A percentile compares a stretch with the other conserved stretches of the same genome.
These are phyloP conservation scores for Hyperoplus immaculatus DNA, from an alignment of 2,797 vertebrate genomes.

Conservation along the genomic window DNA sequence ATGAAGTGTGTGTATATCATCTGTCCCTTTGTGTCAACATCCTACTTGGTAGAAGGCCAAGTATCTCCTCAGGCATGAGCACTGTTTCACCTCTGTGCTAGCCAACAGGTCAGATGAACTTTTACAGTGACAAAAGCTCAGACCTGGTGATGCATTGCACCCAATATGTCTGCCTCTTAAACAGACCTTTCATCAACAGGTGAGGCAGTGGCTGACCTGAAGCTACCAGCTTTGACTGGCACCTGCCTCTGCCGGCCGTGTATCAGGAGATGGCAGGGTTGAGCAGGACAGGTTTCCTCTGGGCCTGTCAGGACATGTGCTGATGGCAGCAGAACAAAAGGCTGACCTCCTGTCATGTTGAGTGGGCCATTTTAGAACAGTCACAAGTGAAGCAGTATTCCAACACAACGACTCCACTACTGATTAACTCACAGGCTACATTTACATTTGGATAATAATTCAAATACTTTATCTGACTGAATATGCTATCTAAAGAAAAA, in stretches of 20 bases:
- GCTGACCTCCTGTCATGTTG: slow-evolving; percentile 50
- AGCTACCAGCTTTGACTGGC: slow-evolving; percentile 60
- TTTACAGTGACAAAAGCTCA: slow-evolving; percentile 33
- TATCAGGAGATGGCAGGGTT: slow-evolving; percentile 31
- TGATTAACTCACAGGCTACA: slow-evolving; percentile 17
- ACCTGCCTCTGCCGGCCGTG: slow-evolving; percentile 61
- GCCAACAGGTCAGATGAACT: slow-evolving; percentile 44
- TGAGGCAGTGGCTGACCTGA: slow-evolving; percentile 13
- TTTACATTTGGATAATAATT: slow-evolving; percentile 6
- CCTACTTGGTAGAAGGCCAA: slow-evolving; percentile 71
- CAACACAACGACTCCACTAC: slow-evolving; percentile 21
- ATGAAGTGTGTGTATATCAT: slow-evolving; percentile 60
- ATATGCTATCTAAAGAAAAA: neutral
- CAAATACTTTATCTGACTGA: slow-evolving; percentile 3
- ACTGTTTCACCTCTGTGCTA: slow-evolving; percentile 41
- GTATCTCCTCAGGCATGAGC: slow-evolving; percentile 49
- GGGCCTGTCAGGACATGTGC: slow-evolving; percentile 64
- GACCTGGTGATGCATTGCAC: slow-evolving; percentile 23
- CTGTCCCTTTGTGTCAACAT: slow-evolving; percentile 77
- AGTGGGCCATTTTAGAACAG: slow-evolving; percentile 52
- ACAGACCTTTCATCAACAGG: slow-evolving; percentile 44
- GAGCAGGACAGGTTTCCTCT: slow-evolving; percentile 35
- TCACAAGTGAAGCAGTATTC: slow-evolving; percentile 62
- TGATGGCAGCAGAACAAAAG: slow-evolving; percentile 79
- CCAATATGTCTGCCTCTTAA: slow-evolving; percentile 44